A percentile compares a stretch with the other conserved stretches of the same genome.
phyloP scores from a whole-genome alignment of 2,113 vertebrate species.

The Chamaea fasciata region DNA sequence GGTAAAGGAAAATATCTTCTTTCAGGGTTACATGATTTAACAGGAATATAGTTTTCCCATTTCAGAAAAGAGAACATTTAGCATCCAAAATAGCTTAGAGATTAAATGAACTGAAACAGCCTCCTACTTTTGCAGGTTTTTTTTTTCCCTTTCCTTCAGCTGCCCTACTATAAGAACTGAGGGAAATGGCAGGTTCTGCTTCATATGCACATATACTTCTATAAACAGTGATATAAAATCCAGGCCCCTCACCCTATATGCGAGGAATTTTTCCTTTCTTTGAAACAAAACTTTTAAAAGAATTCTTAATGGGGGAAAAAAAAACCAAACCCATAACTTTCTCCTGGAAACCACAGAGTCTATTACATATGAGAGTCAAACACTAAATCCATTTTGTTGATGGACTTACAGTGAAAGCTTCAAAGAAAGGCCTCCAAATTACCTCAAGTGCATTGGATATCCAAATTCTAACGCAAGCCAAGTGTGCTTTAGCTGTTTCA shows the following conservation, averaged over 20 bases:
- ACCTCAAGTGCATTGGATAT: neutral
- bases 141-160: neutral
- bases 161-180: neutral
- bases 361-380: neutral
- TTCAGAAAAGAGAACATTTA: neutral
- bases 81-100: neutral
- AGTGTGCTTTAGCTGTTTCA: neutral
- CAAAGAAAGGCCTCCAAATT: neutral
- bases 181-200: neutral
- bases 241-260: neutral
- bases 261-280: neutral
- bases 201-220: neutral
- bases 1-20: neutral
- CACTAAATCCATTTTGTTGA: neutral
- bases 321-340: accelerated
- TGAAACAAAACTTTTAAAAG: neutral
- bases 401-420: neutral
- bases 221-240: neutral
- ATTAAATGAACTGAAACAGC: neutral
- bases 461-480: neutral
- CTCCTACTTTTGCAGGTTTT: neutral
- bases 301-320: neutral
- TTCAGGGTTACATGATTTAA: neutral
- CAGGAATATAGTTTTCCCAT: neutral
- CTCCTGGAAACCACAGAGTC: neutral